These are phyloP conservation scores for Ptychochromis oligacanthus DNA, from an alignment of 2,113 vertebrate species.

Conservation along the genomic window DNA sequence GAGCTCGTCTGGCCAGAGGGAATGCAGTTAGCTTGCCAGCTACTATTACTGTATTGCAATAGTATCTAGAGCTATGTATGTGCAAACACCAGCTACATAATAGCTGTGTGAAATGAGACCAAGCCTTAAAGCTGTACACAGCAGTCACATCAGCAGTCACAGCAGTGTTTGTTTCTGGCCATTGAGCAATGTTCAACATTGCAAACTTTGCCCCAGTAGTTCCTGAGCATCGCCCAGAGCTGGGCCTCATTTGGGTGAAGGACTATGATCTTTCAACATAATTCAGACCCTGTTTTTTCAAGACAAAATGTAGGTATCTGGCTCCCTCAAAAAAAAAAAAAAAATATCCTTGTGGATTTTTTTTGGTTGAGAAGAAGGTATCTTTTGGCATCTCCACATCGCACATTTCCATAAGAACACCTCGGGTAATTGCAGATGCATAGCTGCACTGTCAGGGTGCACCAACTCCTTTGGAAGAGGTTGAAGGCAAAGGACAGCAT, in stretches of 20 bases:
- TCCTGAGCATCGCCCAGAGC: neutral
- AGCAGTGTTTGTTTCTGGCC: accelerated
- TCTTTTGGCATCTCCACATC: accelerated
- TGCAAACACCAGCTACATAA: neutral
- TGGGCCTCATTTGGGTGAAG: neutral
- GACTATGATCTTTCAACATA: accelerated
- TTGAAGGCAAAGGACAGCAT: neutral
- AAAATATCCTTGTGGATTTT: neutral
- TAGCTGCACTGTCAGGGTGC: neutral
- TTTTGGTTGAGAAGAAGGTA: neutral
- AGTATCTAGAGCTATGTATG: accelerated
- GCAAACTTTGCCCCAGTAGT: neutral
- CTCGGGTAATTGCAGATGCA: neutral
- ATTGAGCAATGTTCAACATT: neutral
- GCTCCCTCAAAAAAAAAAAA: neutral
- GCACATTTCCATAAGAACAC: neutral
- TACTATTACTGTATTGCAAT: neutral
- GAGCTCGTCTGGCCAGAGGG: too few species aligned
- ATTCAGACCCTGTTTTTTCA: neutral
- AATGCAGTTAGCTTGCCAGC: neutral
- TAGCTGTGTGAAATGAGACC: neutral
- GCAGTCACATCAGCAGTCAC: neutral
- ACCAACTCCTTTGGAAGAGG: neutral
- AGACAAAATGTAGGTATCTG: accelerated
- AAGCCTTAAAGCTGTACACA: accelerated